Evolutionary conservation across 1,140 invertebrate genomes (phyloP).

Genomic region (Cryptotermes secundus): DNA sequence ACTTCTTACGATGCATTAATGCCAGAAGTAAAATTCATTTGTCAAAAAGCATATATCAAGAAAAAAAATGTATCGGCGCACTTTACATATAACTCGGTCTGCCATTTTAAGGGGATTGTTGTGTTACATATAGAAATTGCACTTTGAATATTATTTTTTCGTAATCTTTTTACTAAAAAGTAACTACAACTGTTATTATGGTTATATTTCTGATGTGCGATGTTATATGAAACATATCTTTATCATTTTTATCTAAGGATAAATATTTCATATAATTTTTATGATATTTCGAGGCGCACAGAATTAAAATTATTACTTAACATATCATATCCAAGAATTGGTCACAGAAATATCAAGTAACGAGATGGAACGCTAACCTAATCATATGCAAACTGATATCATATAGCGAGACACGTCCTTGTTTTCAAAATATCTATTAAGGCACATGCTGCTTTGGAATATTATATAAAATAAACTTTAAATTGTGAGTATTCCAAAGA

Average conservation of each 20-base stretch:
- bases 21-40: not conserved
- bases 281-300: not conserved
- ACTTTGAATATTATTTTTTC: no score
- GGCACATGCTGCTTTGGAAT: not conserved
- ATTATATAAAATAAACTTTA: not conserved
- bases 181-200: not conserved
- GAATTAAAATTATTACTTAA: not conserved
- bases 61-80: not conserved
- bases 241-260: not conserved
- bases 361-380: not conserved
- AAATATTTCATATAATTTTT: slow-evolving; percentile 3
- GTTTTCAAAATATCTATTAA: not conserved
- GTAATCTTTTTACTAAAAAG: not conserved
- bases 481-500: not conserved
- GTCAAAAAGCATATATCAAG: not conserved
- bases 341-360: not conserved
- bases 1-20: not conserved
- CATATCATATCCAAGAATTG: not conserved
- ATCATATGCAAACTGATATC: not conserved
- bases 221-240: not conserved
- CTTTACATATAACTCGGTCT: not conserved
- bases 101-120: not conserved
- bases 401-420: not conserved
- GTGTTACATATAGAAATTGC: not conserved
- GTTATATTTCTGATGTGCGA: not conserved